Evolutionary conservation across 2,888 invertebrate genomes (phyloP).

Genomic region (Allolobophora icterica): DNA sequence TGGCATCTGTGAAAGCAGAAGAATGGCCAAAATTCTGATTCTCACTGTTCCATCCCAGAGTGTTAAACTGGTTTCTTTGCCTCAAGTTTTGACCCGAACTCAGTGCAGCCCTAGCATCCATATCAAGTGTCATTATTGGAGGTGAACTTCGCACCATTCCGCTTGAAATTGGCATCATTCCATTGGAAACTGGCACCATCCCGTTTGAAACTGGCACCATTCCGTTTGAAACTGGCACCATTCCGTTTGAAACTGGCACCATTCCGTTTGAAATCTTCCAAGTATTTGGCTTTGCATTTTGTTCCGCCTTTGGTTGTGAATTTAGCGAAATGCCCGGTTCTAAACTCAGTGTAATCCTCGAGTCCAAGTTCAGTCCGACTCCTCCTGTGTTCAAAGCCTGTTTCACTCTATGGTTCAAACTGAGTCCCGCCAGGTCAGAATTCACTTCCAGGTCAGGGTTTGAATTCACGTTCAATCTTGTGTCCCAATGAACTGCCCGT

Average conservation of each 20-base stretch:
- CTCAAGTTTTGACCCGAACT: not conserved
- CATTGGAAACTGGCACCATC: too few relatives aligned
- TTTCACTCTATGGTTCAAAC: not conserved
- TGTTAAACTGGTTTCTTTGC: constrained; percentile 7
- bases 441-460: not conserved
- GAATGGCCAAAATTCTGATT: not conserved
- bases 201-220: not conserved
- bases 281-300: not conserved
- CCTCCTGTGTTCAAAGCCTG: not conserved
- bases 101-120: not conserved
- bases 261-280: not conserved
- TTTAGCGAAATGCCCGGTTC: not conserved
- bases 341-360: not conserved
- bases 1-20: not conserved
- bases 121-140: not conserved
- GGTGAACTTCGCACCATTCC: not conserved
- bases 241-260: not conserved
- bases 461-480: not conserved
- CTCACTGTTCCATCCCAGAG: not conserved
- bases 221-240: not conserved
- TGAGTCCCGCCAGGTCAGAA: not conserved
- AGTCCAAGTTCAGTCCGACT: not conserved
- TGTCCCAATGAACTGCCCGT: not conserved
- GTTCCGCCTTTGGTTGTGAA: not conserved
- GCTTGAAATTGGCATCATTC: not conserved